Conservation (phyloP, 1,140 invertebrate genomes). For the Parasteatoda tepidariorum region DNA sequence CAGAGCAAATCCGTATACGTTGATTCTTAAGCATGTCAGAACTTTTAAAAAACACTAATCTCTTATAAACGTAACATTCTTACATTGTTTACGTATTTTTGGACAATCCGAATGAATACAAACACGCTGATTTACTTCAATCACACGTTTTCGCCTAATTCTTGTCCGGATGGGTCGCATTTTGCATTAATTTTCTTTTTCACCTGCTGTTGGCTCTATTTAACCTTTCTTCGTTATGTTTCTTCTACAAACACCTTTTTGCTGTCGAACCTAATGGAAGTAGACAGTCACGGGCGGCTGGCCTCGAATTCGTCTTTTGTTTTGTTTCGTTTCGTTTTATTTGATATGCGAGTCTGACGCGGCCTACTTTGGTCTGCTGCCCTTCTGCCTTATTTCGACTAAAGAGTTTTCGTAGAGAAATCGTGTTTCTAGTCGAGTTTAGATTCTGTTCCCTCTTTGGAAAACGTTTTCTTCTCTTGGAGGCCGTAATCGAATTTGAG, state of each 20-base stretch:
- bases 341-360: slow-evolving; percentile 30
- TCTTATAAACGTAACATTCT: too few relatives aligned
- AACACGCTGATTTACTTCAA: too few relatives aligned
- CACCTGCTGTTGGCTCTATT: too few relatives aligned
- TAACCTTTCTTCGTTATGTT: too few relatives aligned
- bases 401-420: background rate
- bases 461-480: background rate
- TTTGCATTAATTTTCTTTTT: too few relatives aligned
- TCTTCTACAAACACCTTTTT: background rate
- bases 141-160: too few relatives aligned
- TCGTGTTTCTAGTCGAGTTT: background rate
- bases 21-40: too few relatives aligned
- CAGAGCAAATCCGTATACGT: too few relatives aligned
- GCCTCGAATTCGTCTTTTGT: slow-evolving; percentile 21
- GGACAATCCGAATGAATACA: too few relatives aligned
- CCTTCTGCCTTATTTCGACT: slow-evolving; percentile 52
- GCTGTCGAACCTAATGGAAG: background rate
- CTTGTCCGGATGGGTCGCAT: too few relatives aligned
- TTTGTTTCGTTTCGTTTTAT: background rate
- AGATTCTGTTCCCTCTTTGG: background rate
- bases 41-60: too few relatives aligned
- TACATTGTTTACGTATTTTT: too few relatives aligned
- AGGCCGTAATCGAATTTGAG: slow-evolving; percentile 1
- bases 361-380: slow-evolving; percentile 52
- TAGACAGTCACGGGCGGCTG: background rate